Evolutionary conservation across 2,113 vertebrate species (phyloP), one percentile per base, ranked within the genome.

Genomic region (Scomber colias): DNA sequence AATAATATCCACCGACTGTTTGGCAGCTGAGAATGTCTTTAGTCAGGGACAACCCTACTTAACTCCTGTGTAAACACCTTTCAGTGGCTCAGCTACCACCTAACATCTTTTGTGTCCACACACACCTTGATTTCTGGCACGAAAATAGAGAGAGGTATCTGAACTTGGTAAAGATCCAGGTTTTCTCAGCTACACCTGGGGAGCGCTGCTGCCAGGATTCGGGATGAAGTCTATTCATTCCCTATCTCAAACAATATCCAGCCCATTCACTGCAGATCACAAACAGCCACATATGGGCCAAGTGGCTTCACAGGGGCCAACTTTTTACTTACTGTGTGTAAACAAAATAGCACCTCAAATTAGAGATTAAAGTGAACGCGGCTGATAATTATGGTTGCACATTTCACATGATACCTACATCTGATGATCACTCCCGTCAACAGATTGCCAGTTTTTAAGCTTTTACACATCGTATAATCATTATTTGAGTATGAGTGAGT

Each of bases 121-220:
- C 85, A 83, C 85, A 86, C 88, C 83, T 91, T 78, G 62, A 81
- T 83, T 87, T 65, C 60, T 85, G 85, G 77, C 86, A 75, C 31
- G 17, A 56, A 69, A 74, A 77, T 11, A 89, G 54, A 81, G 79
- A 83, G 62, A 73, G 65, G 56, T 85, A 90, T 90, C 80, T 78
- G 83, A 84, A 87, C 62, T 89, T 88, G 92, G 81, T 77, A 87
- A 50, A 5, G 35, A n/a, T 90, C 90, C 92, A 93, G 83, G 70
- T 85, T 86, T 85, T 85, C 66, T 88, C 77, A 70, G 74, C 75
- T 86, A 87, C 92, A 94, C 93, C 90, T 93, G 92, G 84, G 65
- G 30, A 84, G 73, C 59, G 4, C 78, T 82, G 50, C 75, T 90
- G 90, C 89, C 91, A 90, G 88, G 63, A 81, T 77, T 79, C n/a